Conservation (phyloP, 2,797 vertebrate species). For the Odontamblyopus rebecca region DNA sequence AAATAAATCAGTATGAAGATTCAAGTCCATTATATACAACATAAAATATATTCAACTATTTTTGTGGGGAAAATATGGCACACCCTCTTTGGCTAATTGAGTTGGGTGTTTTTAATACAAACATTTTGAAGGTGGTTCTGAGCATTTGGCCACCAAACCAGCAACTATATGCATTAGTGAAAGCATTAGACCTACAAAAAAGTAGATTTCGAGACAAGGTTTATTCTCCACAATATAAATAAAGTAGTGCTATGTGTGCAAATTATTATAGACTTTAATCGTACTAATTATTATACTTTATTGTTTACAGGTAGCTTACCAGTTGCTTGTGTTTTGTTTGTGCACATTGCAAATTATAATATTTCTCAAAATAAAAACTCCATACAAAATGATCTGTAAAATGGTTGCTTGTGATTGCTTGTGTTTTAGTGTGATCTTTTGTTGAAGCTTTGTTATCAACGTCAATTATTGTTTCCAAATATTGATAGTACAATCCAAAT, state of each 20-base stretch:
- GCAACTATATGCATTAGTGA: too few relatives aligned
- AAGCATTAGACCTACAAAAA: too few relatives aligned
- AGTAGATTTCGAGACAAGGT: not conserved
- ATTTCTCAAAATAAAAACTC: not conserved
- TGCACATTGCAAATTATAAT: not conserved
- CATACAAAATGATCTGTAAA: slow-evolving; percentile 1
- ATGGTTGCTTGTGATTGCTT: not conserved
- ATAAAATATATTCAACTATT: not conserved
- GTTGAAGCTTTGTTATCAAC: not conserved
- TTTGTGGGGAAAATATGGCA: too few relatives aligned
- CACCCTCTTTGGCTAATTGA: too few relatives aligned
- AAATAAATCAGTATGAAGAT: slow-evolving; percentile 47
- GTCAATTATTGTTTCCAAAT: not conserved
- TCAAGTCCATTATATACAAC: slow-evolving; percentile 39
- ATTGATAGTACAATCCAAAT: not conserved
- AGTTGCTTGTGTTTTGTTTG: not conserved
- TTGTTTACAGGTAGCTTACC: not conserved
- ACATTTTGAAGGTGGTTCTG: too few relatives aligned
- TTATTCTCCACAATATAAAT: not conserved
- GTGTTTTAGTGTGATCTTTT: not conserved
- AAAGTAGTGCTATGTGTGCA: not conserved
- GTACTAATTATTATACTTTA: not conserved
- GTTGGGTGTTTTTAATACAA: too few relatives aligned
- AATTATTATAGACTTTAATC: not conserved
- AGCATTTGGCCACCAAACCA: not conserved